A percentile compares a stretch with the other conserved stretches of the same genome.
Evolutionary conservation across 1,140 invertebrate genomes (phyloP).

Genomic region (Drosophila melanogaster): DNA sequence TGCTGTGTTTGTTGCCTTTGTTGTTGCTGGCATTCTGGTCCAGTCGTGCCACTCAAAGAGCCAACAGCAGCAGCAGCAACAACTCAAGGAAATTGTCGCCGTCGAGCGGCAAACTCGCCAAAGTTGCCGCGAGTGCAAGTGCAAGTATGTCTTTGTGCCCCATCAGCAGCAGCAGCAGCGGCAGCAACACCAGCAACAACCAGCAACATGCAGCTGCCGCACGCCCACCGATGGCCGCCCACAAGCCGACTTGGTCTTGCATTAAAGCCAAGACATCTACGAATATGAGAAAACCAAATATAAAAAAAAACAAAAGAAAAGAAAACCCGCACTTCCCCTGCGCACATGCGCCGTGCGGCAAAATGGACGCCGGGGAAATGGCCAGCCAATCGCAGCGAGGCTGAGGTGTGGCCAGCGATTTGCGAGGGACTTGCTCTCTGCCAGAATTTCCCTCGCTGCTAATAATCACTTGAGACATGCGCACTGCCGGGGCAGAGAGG

Average conservation of each 20-base stretch:
- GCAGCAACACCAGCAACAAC: conserved; percentile 6
- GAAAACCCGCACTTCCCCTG: conserved; percentile 50
- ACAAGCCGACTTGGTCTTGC: conserved; percentile 38
- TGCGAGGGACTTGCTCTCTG: conserved; percentile 54
- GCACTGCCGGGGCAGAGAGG: conserved; percentile 21
- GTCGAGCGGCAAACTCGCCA: conserved; percentile 51
- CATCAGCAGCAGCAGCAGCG: conserved; percentile 29
- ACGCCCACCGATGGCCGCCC: conserved; percentile 34
- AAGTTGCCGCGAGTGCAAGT: conserved; percentile 64
- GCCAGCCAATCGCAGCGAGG: conserved; percentile 55
- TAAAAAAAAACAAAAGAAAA: conserved; percentile 2
- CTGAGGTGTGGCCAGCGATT: conserved; percentile 72
- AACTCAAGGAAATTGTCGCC: conserved; percentile 69
- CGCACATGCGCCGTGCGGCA: conserved; percentile 31
- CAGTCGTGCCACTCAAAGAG: conserved; percentile 62
- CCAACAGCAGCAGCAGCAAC: conserved; percentile 51
- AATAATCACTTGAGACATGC: conserved; percentile 80
- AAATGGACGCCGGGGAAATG: conserved; percentile 79
- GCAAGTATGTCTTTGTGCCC: conserved; percentile 69
- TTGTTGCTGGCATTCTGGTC: conserved; percentile 47
- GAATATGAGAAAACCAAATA: conserved; percentile 15
- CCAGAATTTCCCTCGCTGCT: conserved; percentile 73
- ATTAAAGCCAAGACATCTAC: conserved; percentile 70
- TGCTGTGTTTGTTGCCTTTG: conserved; percentile 6
- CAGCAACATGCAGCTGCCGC: conserved; percentile 15